A percentile compares a stretch with the other conserved stretches of the same genome.
Evolutionary conservation across 2,888 invertebrate species (phyloP).

Genomic region (Prionchulus punctatus): DNA sequence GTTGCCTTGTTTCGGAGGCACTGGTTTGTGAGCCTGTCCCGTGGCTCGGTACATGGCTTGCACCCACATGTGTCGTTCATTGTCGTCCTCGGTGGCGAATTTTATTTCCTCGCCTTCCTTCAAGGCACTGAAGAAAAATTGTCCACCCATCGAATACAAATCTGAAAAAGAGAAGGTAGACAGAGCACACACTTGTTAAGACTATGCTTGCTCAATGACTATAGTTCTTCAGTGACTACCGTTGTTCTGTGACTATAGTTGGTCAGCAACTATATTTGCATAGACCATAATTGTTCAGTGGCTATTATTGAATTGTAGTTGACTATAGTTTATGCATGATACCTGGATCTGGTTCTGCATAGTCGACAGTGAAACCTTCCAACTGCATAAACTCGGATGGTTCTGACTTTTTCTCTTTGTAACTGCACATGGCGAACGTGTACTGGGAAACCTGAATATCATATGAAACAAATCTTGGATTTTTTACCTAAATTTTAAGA

Average conservation of each 20-base stretch:
- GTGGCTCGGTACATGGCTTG: slow-evolving; percentile 99
- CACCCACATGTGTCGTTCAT: slow-evolving; percentile 95
- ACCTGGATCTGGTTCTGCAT: slow-evolving; percentile 80
- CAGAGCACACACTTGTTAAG: no score
- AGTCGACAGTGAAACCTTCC: slow-evolving; percentile 97
- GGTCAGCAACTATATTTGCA: no score
- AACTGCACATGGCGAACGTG: slow-evolving; percentile 98
- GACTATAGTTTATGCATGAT: slow-evolving; percentile 22
- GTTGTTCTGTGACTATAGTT: no score
- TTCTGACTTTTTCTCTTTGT: slow-evolving; percentile 96
- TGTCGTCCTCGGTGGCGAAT: slow-evolving; percentile 89
- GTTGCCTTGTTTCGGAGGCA: slow-evolving; percentile 51
- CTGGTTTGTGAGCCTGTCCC: slow-evolving; percentile 96
- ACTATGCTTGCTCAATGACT: no score
- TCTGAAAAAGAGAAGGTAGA: slow-evolving; percentile 42
- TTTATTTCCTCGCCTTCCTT: slow-evolving; percentile 93
- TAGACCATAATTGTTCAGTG: no score
- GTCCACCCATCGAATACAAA: slow-evolving; percentile 57
- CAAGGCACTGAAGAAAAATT: slow-evolving; percentile 94
- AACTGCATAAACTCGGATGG: slow-evolving; percentile 99
- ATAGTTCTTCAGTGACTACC: no score
- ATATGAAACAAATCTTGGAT: not conserved
- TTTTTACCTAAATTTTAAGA: not conserved
- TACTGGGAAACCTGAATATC: slow-evolving; percentile 61
- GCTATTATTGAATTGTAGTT: no score